phyloP scores from a whole-genome alignment of 1,140 invertebrate genomes.

The Pomacea maculata region DNA sequence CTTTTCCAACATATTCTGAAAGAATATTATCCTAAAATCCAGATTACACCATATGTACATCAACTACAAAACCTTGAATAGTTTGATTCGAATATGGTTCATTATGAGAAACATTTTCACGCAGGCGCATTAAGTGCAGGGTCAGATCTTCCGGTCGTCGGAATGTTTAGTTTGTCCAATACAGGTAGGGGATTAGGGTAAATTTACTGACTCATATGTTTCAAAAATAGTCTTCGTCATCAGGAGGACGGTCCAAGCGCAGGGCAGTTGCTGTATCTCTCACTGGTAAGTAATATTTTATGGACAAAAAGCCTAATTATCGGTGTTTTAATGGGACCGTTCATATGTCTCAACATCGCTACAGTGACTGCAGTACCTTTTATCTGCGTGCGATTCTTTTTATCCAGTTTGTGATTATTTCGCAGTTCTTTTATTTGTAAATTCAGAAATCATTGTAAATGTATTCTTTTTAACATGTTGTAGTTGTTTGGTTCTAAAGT shows the following conservation, averaged over 20 bases:
- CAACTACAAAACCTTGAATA: neutral
- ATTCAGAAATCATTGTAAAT: no score
- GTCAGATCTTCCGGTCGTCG: constrained; percentile 17
- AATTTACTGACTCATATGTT: neutral
- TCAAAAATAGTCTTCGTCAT: neutral
- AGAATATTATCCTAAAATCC: no score
- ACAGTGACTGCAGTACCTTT: no score
- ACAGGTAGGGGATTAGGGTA: constrained; percentile 1
- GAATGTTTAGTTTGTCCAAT: constrained; percentile 19
- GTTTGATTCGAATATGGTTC: constrained; percentile 11
- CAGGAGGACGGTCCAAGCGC: neutral
- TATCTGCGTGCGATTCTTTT: no score
- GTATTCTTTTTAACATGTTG: no score
- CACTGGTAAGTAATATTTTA: constrained; percentile 8
- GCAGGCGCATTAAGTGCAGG: constrained; percentile 7
- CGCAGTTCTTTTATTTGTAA: no score
- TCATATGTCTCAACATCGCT: neutral
- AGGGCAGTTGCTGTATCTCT: neutral
- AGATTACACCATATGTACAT: neutral
- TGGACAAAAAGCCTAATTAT: neutral
- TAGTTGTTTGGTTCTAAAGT: no score
- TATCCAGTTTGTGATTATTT: no score
- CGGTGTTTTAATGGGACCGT: neutral
- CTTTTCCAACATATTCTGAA: no score
- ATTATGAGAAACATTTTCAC: constrained; percentile 13